Base-by-base conservation (phyloP, 2,113 vertebrate species). In the Dermatemys mawii region DNA sequence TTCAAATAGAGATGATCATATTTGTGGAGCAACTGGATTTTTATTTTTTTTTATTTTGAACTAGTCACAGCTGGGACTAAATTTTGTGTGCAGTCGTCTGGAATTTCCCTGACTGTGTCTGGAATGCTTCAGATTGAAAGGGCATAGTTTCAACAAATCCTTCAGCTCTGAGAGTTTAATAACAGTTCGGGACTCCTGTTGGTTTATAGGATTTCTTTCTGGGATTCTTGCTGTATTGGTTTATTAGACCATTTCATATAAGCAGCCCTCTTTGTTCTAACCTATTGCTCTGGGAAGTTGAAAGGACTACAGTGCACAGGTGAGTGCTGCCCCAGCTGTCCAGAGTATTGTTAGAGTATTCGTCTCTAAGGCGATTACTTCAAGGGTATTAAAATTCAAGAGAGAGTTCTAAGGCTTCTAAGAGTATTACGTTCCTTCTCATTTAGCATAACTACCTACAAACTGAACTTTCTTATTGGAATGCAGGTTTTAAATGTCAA, bases 401-500 rank as follows among this genome's bases (percentile, higher is more conserved):
- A 53, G 5, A 55, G n/a, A 44, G 1, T 57, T 96, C 6, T 8
- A 57, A 3, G 44, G 4, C 5, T 93, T 85, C 51, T 67, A 84
- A 87, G 63, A 55, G 24, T 87, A 85, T 91, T 94, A 63, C 76
- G 60, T 84, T 93, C 38, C 44, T 95, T 53, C 60, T 38, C 0
- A 0, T 80, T 89, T 93, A 60, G 60, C n/a, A 35, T 83, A 70
- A 38, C 79, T 93, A 94, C 85, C 22, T 87, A 63, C 88, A 96
- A 94, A 81, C 5, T 4, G 32, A 91, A 87, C 38, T 82, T 95
- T 57, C 79, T 49, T 22, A 41, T 57, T 49, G 54, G 79, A 96
- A 87, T 81, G 27, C 86, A 89, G 78, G 75, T 26, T 83, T 94
- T 90, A 97, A 96, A 90, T 78, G 48, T 93, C 78, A 95, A 92